These are phyloP conservation scores for Bombus confusus DNA, from an alignment of 1,140 invertebrate genomes.

Conservation along the genomic window DNA sequence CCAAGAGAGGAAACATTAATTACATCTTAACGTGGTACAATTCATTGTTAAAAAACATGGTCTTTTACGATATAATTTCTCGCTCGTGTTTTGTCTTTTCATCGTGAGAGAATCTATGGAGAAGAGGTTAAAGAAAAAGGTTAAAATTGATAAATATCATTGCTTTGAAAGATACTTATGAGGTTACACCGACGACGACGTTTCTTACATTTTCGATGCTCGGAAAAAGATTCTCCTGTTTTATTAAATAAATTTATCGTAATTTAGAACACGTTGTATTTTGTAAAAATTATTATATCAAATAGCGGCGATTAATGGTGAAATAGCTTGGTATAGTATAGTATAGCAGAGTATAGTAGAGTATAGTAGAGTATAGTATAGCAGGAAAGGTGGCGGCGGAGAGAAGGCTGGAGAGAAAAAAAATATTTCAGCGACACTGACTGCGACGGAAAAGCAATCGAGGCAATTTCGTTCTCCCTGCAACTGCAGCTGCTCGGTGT, in stretches of 20 bases:
- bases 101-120: background rate
- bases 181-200: background rate
- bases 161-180: background rate
- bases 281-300: background rate
- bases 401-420: background rate
- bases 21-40: background rate
- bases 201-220: background rate
- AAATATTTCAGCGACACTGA: conserved; percentile 55
- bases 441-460: conserved; percentile 65
- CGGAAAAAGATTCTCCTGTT: background rate
- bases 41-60: background rate
- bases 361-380: too few species aligned
- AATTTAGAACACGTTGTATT: background rate
- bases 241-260: background rate
- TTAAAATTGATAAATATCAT: background rate
- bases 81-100: background rate
- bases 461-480: conserved; percentile 63
- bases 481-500: conserved; percentile 58
- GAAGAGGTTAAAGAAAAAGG: background rate
- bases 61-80: background rate
- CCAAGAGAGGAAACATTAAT: background rate
- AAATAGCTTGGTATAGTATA: too few species aligned
- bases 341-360: too few species aligned
- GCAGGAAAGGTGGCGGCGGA: background rate
- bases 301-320: too few species aligned